These are phyloP conservation scores for Epirrita christyi DNA, from an alignment of 2,888 invertebrate genomes.

Conservation along the genomic window DNA sequence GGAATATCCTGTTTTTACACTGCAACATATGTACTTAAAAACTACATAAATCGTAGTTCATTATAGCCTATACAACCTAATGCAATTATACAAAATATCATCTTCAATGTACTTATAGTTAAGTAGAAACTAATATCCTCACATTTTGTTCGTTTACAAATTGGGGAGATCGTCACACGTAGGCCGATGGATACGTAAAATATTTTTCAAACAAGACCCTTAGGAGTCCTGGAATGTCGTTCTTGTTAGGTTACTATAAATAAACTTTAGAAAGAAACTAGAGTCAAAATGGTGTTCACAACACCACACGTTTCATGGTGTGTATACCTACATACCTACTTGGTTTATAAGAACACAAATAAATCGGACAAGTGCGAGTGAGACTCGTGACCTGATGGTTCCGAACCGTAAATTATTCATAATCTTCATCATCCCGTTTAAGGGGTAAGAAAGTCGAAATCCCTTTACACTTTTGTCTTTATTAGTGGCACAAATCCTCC, in stretches of 20 bases:
- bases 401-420: too few species aligned
- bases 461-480: too few species aligned
- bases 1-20: conserved; percentile 73
- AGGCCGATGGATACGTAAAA: conserved; percentile 21
- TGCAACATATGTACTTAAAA: conserved; percentile 62
- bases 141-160: conserved; percentile 70
- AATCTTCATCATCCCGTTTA: too few species aligned
- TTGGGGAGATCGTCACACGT: conserved; percentile 24
- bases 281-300: too few species aligned
- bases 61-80: conserved; percentile 78
- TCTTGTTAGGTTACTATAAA: background rate
- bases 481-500: too few species aligned
- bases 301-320: too few species aligned
- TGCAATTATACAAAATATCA: conserved; percentile 82
- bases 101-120: conserved; percentile 72
- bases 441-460: too few species aligned
- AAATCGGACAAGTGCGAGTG: too few species aligned
- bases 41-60: conserved; percentile 61
- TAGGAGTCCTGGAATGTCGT: conserved; percentile 19
- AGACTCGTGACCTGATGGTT: too few species aligned
- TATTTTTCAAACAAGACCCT: conserved; percentile 4
- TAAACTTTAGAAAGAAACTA: background rate
- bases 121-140: conserved; percentile 71
- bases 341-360: too few species aligned
- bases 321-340: too few species aligned